A percentile compares a stretch with the other conserved stretches of the same genome.
Conservation (phyloP, 2,113 vertebrate species). For the Semicossyphus pulcher region DNA sequence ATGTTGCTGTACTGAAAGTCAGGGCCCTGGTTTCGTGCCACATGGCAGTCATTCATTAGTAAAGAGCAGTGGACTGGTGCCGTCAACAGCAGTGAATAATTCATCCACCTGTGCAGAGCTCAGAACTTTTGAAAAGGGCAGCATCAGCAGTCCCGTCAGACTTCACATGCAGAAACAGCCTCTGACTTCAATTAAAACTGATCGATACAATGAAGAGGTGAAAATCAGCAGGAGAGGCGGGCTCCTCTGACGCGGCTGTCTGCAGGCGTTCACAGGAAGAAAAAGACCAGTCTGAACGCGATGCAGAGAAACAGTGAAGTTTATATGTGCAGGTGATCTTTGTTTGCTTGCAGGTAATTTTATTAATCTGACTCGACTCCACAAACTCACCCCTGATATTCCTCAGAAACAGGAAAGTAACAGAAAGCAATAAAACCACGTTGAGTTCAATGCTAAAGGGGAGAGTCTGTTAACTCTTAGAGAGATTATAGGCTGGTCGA, state of each 20-base stretch:
- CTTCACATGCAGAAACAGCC: slow-evolving; percentile 28
- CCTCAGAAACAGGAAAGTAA: slow-evolving; percentile 9
- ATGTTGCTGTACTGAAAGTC: slow-evolving; percentile 9
- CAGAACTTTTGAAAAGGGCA: slow-evolving; percentile 39
- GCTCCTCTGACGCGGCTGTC: slow-evolving; percentile 7
- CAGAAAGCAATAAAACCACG: not conserved
- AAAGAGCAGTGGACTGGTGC: slow-evolving; percentile 35
- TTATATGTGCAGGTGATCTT: slow-evolving; percentile 9
- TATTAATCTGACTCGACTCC: not conserved
- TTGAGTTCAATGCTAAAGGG: not conserved
- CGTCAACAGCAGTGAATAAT: slow-evolving; percentile 61
- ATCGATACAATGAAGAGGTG: slow-evolving; percentile 32
- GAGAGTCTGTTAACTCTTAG: not conserved
- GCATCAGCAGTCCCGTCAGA: slow-evolving; percentile 25
- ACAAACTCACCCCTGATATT: not conserved
- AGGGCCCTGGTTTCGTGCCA: slow-evolving; percentile 17
- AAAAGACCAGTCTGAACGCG: not conserved
- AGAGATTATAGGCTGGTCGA: not conserved
- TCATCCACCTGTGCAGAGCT: slow-evolving; percentile 33
- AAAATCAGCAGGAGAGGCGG: slow-evolving; percentile 3
- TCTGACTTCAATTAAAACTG: slow-evolving; percentile 43
- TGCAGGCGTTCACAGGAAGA: not conserved
- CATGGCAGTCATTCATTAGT: slow-evolving; percentile 60
- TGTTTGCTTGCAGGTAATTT: slow-evolving; percentile 11
- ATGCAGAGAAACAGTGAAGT: not conserved